These are phyloP conservation scores for Hirundo rustica DNA, from an alignment of 2,797 vertebrate genomes.

Conservation along the genomic window DNA sequence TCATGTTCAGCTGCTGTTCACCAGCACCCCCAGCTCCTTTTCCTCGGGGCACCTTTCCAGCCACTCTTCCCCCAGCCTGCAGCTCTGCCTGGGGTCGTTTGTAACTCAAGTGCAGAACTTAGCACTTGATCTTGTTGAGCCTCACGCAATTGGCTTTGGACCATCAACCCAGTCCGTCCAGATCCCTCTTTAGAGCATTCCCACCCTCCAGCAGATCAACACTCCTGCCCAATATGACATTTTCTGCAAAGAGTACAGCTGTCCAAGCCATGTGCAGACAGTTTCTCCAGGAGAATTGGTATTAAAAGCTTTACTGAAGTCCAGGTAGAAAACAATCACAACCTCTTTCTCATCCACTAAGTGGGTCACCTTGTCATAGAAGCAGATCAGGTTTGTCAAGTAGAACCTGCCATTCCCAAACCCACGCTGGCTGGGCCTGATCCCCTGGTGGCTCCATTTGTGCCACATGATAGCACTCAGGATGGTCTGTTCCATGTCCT, in stretches of 20 bases:
- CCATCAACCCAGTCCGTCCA: not conserved
- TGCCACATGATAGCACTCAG: not conserved
- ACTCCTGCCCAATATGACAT: not conserved
- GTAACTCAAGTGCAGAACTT: not conserved
- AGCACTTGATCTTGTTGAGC: not conserved
- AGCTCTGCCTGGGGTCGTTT: rapidly evolving
- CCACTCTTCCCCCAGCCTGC: not conserved
- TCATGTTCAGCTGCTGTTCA: not conserved
- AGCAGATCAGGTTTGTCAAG: not conserved
- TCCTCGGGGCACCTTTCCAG: not conserved
- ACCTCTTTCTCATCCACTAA: not conserved
- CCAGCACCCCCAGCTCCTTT: rapidly evolving
- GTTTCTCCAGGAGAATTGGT: not conserved
- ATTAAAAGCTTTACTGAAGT: not conserved
- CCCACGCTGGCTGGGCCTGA: too few species aligned
- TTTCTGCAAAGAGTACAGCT: not conserved
- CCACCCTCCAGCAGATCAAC: not conserved
- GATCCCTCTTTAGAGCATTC: not conserved
- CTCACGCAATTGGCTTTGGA: not conserved
- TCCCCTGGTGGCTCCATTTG: not conserved
- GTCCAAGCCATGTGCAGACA: not conserved
- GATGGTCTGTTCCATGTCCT: not conserved
- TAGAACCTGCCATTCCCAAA: not conserved
- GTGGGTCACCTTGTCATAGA: not conserved
- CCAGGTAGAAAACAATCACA: not conserved